Evolutionary conservation across 2,113 vertebrate species (phyloP).

Genomic region (Maccullochella peelii): DNA sequence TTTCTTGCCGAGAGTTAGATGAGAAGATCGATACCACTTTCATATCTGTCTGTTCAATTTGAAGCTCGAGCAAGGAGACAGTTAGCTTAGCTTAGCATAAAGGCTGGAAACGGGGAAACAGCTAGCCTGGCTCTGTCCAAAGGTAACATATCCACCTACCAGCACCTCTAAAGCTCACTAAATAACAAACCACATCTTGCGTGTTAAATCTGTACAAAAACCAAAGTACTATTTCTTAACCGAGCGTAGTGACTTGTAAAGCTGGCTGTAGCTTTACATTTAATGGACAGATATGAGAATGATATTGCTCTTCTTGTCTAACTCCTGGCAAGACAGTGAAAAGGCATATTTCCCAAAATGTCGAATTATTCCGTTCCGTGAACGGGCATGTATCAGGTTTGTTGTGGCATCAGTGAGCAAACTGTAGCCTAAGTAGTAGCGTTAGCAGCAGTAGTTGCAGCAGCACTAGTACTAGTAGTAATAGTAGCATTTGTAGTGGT

Average conservation of each 20-base stretch:
- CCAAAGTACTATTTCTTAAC: too few species aligned
- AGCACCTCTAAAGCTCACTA: neutral
- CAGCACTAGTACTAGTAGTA: too few species aligned
- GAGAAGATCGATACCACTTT: neutral
- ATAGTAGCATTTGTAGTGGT: neutral
- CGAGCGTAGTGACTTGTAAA: too few species aligned
- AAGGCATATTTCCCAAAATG: neutral
- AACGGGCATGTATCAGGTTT: neutral
- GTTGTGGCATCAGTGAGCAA: neutral
- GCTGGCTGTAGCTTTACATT: neutral
- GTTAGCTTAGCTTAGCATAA: conserved; percentile 2
- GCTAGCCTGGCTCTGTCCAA: neutral
- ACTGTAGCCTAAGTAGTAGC: neutral
- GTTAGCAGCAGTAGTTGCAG: neutral
- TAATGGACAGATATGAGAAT: neutral
- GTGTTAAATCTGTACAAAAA: neutral
- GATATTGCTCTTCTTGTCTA: neutral
- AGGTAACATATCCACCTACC: neutral
- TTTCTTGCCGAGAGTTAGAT: neutral
- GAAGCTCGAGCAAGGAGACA: neutral
- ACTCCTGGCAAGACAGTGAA: neutral
- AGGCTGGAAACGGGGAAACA: neutral
- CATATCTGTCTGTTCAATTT: too few species aligned
- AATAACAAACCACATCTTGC: neutral
- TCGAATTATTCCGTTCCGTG: neutral